Percentiles rank a stretch among this genome's conserved stretches.
Conservation (phyloP, 2,888 invertebrate genomes). For the Drosophila lacicola region DNA sequence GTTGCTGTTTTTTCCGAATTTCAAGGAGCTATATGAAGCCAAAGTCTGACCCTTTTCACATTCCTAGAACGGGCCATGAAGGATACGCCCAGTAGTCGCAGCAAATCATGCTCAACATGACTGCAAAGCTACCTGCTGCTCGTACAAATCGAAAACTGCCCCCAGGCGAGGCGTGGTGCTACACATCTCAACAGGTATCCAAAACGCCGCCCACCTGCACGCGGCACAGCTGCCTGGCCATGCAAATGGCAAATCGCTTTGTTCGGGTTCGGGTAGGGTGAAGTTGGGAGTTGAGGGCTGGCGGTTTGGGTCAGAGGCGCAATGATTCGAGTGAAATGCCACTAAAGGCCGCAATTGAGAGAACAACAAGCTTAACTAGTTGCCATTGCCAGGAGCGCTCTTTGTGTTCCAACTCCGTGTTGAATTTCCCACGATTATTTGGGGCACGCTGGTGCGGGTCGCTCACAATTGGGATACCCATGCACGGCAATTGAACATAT, state of each 20-base stretch:
- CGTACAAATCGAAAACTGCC: slow-evolving; percentile 54
- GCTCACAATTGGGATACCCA: slow-evolving; percentile 10
- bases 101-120: slow-evolving; percentile 59
- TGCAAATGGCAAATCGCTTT: slow-evolving; percentile 52
- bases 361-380: slow-evolving; percentile 78
- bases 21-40: slow-evolving; percentile 1
- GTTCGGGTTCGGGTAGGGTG: slow-evolving; percentile 6
- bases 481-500: slow-evolving; percentile 51
- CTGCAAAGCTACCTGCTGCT: slow-evolving; percentile 54
- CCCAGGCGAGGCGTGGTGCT: slow-evolving; percentile 39
- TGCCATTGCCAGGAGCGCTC: slow-evolving; percentile 44
- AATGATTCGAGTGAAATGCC: slow-evolving; percentile 56
- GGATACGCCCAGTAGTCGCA: slow-evolving; percentile 34
- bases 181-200: slow-evolving; percentile 65
- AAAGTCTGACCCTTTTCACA: slow-evolving; percentile 1
- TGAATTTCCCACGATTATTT: slow-evolving; percentile 38
- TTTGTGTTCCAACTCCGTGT: slow-evolving; percentile 25
- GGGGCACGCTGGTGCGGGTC: slow-evolving; percentile 1
- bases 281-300: not conserved
- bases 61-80: slow-evolving; percentile 8
- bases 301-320: slow-evolving; percentile 4
- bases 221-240: slow-evolving; percentile 35
- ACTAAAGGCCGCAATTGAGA: slow-evolving; percentile 72
- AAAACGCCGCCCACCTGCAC: slow-evolving; percentile 36
- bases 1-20: not conserved